These are phyloP conservation scores for Brenthis daphne DNA, from an alignment of 2,888 invertebrate species.

Conservation along the genomic window DNA sequence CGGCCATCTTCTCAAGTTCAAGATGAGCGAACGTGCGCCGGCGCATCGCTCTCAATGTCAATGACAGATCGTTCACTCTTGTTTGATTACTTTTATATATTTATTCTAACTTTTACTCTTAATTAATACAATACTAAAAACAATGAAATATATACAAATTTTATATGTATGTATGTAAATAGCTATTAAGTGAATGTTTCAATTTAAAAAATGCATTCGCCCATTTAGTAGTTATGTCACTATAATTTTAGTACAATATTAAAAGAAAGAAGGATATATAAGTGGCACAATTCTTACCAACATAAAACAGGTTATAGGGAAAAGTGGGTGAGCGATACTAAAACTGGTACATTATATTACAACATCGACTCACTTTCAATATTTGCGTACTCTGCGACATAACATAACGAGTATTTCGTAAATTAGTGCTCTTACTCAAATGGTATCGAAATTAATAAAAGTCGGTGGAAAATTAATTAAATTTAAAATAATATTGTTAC, in stretches of 20 bases:
- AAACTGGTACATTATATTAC: slow-evolving; percentile 54
- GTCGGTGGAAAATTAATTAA: background rate
- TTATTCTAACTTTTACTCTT: slow-evolving; percentile 36
- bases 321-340: slow-evolving; percentile 70
- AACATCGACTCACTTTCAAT: slow-evolving; percentile 63
- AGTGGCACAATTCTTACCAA: slow-evolving; percentile 46
- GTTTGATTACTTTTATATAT: slow-evolving; percentile 52
- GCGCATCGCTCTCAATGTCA: slow-evolving; percentile 66
- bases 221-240: background rate
- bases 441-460: slow-evolving; percentile 15
- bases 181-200: too few relatives aligned
- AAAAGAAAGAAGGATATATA: slow-evolving; percentile 25
- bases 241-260: slow-evolving; percentile 14
- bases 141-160: background rate
- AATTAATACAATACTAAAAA: background rate
- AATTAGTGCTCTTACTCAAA: slow-evolving; percentile 27
- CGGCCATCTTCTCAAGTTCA: slow-evolving; percentile 68
- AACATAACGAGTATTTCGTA: slow-evolving; percentile 36
- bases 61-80: slow-evolving; percentile 67
- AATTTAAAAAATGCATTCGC: background rate
- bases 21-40: slow-evolving; percentile 58
- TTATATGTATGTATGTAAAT: background rate
- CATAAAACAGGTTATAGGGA: slow-evolving; percentile 59
- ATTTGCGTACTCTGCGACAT: slow-evolving; percentile 48
- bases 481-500: background rate